phyloP scores from a whole-genome alignment of 2,797 vertebrate species.

The Rhynchotus rufescens region DNA sequence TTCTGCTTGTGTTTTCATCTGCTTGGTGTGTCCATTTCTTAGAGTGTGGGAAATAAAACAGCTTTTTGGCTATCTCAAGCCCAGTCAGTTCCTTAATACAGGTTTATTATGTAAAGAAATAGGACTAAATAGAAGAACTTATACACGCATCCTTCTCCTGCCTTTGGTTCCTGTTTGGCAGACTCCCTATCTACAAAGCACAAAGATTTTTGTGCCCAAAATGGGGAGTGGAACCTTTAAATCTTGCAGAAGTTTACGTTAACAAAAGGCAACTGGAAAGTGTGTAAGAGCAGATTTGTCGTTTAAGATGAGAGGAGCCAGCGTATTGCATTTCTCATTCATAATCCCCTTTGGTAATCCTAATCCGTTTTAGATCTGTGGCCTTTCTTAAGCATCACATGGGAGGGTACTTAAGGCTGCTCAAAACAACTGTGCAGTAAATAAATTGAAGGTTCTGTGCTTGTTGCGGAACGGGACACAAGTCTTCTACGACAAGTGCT shows the following conservation, averaged over 20 bases:
- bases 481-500: fast-evolving
- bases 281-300: background rate
- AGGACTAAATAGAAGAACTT: background rate
- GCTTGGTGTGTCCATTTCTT: background rate
- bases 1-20: background rate
- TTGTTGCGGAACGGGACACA: background rate
- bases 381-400: constrained; percentile 81
- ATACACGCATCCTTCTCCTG: background rate
- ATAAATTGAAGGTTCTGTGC: background rate
- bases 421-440: constrained; percentile 38
- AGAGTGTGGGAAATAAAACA: background rate
- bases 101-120: background rate
- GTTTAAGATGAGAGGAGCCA: background rate
- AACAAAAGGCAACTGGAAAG: background rate
- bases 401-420: constrained; percentile 63
- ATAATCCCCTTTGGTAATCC: constrained; percentile 78
- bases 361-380: constrained; percentile 82
- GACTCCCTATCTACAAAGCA: background rate
- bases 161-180: background rate
- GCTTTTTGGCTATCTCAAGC: background rate
- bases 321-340: background rate
- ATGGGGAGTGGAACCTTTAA: background rate
- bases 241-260: background rate
- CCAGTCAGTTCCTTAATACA: background rate
- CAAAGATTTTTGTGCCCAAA: background rate